Conservation (phyloP, 2,113 vertebrate genomes). For the Oncorhynchus gorbuscha region DNA sequence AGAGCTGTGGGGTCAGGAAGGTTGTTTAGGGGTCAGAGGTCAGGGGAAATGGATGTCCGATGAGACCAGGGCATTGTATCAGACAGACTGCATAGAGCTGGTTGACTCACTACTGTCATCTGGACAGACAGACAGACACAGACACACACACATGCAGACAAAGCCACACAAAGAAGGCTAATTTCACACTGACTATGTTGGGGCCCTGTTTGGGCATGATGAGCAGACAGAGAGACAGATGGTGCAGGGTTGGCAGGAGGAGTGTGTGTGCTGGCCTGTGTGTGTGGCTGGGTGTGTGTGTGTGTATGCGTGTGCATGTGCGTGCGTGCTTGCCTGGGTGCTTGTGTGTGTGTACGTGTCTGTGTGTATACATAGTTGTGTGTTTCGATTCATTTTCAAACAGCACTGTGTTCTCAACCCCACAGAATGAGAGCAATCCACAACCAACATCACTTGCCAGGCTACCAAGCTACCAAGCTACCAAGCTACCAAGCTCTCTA, state of each 20-base stretch:
- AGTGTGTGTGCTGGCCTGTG: constrained; percentile 62
- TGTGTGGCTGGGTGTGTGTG: constrained; percentile 20
- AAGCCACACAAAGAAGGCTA: constrained; percentile 71
- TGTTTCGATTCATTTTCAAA: constrained; percentile 56
- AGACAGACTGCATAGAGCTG: constrained; percentile 19
- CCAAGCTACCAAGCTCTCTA: constrained; percentile 53
- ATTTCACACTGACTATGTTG: constrained; percentile 72
- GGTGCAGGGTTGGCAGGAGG: constrained; percentile 72
- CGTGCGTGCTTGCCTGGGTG: constrained; percentile 15
- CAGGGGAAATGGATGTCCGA: constrained; percentile 52
- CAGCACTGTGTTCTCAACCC: constrained; percentile 51
- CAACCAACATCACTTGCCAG: constrained; percentile 42
- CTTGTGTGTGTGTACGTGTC: constrained; percentile 31
- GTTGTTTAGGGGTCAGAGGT: constrained; percentile 56
- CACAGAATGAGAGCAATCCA: constrained; percentile 15
- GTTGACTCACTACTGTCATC: no score
- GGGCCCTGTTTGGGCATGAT: constrained; percentile 70
- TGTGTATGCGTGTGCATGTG: constrained; percentile 33
- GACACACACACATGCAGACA: constrained; percentile 57
- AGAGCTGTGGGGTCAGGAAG: constrained; percentile 57
- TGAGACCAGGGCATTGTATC: constrained; percentile 43
- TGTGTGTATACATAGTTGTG: constrained; percentile 40
- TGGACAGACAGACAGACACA: background rate
- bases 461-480: constrained; percentile 57
- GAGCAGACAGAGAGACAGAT: constrained; percentile 76